Percentiles rank a stretch among this genome's conserved stretches.
These are phyloP conservation scores for Ligdia adustata DNA, from an alignment of 2,888 invertebrate genomes.

Conservation along the genomic window DNA sequence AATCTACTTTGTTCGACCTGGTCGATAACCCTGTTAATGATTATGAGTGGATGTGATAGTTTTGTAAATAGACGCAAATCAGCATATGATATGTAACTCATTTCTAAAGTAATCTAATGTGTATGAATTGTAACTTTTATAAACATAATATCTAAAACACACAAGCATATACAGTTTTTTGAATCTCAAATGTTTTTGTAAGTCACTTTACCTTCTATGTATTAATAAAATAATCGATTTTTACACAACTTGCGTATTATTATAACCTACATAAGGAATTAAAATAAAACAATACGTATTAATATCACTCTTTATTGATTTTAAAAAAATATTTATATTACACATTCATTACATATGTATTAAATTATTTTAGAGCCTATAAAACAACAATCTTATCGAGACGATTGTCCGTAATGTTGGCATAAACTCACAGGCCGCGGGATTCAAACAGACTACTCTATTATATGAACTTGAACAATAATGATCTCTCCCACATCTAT, in stretches of 20 bases:
- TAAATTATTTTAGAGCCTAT: conserved; percentile 67
- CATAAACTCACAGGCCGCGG: conserved; percentile 40
- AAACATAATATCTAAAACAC: conserved; percentile 12
- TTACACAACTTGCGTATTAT: not conserved
- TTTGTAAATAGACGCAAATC: too few species aligned
- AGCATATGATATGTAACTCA: too few species aligned
- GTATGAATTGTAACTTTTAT: too few species aligned
- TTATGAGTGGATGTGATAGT: too few species aligned
- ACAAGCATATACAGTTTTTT: conserved; percentile 32
- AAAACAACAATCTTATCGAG: conserved; percentile 70
- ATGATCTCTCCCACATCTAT: conserved; percentile 65
- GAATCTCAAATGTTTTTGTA: conserved; percentile 50
- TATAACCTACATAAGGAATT: not conserved
- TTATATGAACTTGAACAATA: conserved; percentile 73
- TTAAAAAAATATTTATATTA: conserved; percentile 83
- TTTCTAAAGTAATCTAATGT: too few species aligned
- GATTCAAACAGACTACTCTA: conserved; percentile 44
- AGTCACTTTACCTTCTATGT: conserved; percentile 36
- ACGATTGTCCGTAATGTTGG: conserved; percentile 55
- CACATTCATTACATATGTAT: conserved; percentile 80
- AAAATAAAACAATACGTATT: conserved; percentile 50
- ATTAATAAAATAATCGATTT: conserved; percentile 30
- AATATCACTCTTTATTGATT: conserved; percentile 83
- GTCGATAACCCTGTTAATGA: too few species aligned
- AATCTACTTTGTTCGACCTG: too few species aligned